Evolutionary conservation across 2,888 invertebrate genomes (phyloP).

Genomic region (Geotrupes spiniger): DNA sequence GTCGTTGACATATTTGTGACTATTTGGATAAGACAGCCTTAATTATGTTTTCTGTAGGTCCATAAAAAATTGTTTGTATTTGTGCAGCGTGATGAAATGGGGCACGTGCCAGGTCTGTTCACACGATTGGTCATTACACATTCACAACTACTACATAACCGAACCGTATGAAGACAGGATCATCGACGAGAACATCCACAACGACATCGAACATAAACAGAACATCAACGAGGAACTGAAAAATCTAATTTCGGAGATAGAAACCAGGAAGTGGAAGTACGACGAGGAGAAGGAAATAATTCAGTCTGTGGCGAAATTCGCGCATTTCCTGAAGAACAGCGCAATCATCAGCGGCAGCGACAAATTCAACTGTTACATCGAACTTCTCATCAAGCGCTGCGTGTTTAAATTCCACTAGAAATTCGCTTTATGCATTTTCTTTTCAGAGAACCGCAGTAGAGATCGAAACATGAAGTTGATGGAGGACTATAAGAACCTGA

Average conservation of each 20-base stretch:
- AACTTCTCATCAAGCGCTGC: constrained; percentile 40
- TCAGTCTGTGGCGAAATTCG: constrained; percentile 39
- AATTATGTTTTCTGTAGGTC: constrained; percentile 39
- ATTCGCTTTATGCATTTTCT: too few relatives aligned
- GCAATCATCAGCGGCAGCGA: constrained; percentile 42
- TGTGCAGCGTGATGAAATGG: constrained; percentile 38
- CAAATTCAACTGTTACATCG: constrained; percentile 39
- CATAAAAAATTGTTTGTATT: constrained; percentile 41
- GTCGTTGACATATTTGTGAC: too few relatives aligned
- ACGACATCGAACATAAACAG: constrained; percentile 7
- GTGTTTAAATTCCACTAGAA: too few relatives aligned
- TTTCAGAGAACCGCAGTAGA: too few relatives aligned
- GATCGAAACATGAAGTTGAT: too few relatives aligned
- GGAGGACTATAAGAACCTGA: too few relatives aligned
- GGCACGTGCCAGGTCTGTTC: constrained; percentile 29
- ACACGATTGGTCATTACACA: constrained; percentile 38
- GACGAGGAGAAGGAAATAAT: constrained; percentile 36
- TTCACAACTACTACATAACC: constrained; percentile 45
- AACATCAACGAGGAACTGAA: background rate
- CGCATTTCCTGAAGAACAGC: constrained; percentile 41
- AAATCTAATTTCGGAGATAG: background rate
- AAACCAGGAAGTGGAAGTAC: constrained; percentile 14
- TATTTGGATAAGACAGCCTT: too few relatives aligned
- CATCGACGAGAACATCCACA: constrained; percentile 27
- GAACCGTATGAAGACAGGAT: constrained; percentile 33